These are phyloP conservation scores for Babyrousa celebensis DNA, from an alignment of 2,797 vertebrate genomes.

Conservation along the genomic window DNA sequence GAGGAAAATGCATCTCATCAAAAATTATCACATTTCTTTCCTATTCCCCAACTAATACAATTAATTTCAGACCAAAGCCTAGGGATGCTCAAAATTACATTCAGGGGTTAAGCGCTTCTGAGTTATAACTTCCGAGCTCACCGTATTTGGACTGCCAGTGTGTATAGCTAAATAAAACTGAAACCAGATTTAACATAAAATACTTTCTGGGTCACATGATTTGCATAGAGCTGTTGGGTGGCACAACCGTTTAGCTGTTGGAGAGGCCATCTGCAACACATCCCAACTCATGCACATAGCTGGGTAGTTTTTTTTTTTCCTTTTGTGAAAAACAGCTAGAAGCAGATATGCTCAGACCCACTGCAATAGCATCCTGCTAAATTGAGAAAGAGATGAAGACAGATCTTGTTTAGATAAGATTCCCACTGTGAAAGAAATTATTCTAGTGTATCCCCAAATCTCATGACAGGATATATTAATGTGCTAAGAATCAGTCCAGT, in stretches of 20 bases:
- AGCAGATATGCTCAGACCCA: constrained; percentile 62
- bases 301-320: neutral
- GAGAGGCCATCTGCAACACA: neutral
- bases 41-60: neutral
- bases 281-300: neutral
- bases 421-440: constrained; percentile 82
- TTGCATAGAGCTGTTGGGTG: neutral
- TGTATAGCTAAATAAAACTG: constrained; percentile 14
- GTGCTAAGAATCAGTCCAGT: constrained; percentile 55
- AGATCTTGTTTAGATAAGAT: constrained; percentile 88
- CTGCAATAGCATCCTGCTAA: constrained; percentile 66
- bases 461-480: constrained; percentile 83
- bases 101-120: constrained; percentile 20
- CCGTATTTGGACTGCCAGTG: constrained; percentile 41
- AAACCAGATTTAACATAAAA: constrained; percentile 34
- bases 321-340: constrained; percentile 69
- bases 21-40: neutral
- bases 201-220: neutral
- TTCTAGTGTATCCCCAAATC: constrained; percentile 74
- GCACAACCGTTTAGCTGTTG: neutral
- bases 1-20: neutral
- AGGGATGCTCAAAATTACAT: neutral
- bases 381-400: constrained; percentile 83
- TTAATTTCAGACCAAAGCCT: constrained; percentile 32
- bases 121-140: neutral